These are phyloP conservation scores for Urocolius indicus DNA, from an alignment of 2,113 vertebrate genomes.

Conservation along the genomic window DNA sequence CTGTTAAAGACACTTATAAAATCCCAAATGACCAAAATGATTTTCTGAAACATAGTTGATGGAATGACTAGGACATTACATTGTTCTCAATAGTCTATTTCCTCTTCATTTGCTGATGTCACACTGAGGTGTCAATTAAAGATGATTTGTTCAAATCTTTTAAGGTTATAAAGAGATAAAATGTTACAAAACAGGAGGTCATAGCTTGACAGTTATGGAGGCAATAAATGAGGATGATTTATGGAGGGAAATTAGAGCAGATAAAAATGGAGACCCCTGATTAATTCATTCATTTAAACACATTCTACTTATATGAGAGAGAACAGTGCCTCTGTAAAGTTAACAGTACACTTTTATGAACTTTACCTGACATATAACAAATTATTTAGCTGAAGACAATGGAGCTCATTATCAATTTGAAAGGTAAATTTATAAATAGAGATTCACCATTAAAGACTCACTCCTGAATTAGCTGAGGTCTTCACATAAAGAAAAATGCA, in stretches of 20 bases:
- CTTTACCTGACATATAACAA: background rate
- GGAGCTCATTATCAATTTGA: background rate
- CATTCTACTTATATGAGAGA: background rate
- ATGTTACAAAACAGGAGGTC: conserved; percentile 70
- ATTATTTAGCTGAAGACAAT: background rate
- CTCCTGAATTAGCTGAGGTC: background rate
- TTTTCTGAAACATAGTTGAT: conserved; percentile 47
- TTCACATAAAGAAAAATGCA: background rate
- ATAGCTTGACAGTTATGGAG: conserved; percentile 66
- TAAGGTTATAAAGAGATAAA: conserved; percentile 71
- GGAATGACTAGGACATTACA: conserved; percentile 20
- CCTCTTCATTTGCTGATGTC: conserved; percentile 71
- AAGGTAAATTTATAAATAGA: background rate
- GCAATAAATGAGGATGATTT: conserved; percentile 68
- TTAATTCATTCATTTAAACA: conserved; percentile 13
- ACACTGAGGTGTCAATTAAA: conserved; percentile 78
- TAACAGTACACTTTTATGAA: background rate
- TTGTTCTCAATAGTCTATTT: conserved; percentile 42
- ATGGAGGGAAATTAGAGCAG: conserved; percentile 23
- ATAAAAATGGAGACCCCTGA: background rate
- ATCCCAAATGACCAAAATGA: background rate
- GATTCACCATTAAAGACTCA: background rate
- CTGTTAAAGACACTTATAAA: background rate
- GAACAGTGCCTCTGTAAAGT: background rate
- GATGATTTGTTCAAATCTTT: conserved; percentile 79